Evolutionary conservation across 2,797 vertebrate genomes (phyloP), one percentile per base, ranked within the genome.

Genomic region (Rousettus madagascariensis): DNA sequence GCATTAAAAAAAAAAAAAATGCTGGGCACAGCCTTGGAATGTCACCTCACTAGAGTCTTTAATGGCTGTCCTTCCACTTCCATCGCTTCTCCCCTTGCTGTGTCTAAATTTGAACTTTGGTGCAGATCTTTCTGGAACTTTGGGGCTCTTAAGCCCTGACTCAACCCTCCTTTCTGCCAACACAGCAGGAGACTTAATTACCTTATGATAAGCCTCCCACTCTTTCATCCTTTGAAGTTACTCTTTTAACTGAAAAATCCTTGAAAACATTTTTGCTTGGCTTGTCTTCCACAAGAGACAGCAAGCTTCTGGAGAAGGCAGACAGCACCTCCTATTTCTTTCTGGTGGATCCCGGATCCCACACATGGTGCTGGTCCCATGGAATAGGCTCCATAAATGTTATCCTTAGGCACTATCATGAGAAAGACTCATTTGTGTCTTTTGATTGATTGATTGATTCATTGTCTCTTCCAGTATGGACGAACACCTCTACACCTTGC

Each of bases 401-500:
- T 33, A 15, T 17, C 61, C 68, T 13, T 12, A 12, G 59, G 26
- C 36, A 2, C 33, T 28, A 8, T 36, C 0, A 0, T 30, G 68
- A 95, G 63, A 87, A 86, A 26, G n/a, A 2, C 33, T 26, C 38
- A 38, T 24, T 38, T 0, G 38, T 33, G 43, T 33, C 16, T 49
- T n/a, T 53, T 78, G 86, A 10, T 36, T 57, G 46, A 49, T 49
- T 49, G 15, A 49, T 17, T 49, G 49, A 49, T 49, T 49, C 15
- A 49, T 95, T 97, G 33, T 85, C 6, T 49, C 26, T 36, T 93
- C 2, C 98, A 99, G 99, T 99, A 99, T 38, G 99, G 99, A 92
- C 98, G 99, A 86, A 99, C 99, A 1, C 99, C 99, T 55, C 98
- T 99, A 71, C 99, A 99, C 96, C 98, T 99, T 78, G 99, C 99